These are phyloP conservation scores for Myathropa florea DNA, from an alignment of 2,888 invertebrate species.

Conservation along the genomic window DNA sequence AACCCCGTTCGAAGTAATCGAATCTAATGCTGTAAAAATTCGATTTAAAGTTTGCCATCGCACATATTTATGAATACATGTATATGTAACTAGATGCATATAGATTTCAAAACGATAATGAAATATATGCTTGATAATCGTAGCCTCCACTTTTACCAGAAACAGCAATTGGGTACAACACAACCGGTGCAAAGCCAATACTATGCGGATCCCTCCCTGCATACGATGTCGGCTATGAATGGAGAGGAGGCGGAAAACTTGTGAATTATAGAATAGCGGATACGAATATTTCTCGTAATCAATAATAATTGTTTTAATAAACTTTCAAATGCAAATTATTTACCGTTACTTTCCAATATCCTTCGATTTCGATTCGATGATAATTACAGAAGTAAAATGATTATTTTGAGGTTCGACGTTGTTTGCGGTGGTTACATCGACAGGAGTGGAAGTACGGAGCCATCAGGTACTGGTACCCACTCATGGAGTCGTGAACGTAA, in stretches of 20 bases:
- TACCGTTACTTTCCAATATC: constrained; percentile 70
- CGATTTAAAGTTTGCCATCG: constrained; percentile 65
- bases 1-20: constrained; percentile 29
- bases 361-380: constrained; percentile 68
- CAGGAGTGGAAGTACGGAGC: neutral
- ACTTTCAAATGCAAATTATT: constrained; percentile 71
- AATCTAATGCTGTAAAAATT: constrained; percentile 66
- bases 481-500: constrained; percentile 55
- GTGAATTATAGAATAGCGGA: constrained; percentile 68
- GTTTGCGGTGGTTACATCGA: constrained; percentile 28
- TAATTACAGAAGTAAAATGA: constrained; percentile 70
- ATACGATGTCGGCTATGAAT: neutral
- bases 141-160: constrained; percentile 43
- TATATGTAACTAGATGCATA: too few relatives aligned
- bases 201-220: constrained; percentile 14
- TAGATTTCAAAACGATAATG: constrained; percentile 47
- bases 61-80: constrained; percentile 39
- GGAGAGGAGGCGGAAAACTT: constrained; percentile 26
- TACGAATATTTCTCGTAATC: constrained; percentile 71
- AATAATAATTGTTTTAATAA: constrained; percentile 71
- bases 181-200: constrained; percentile 13
- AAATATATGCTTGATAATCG: constrained; percentile 61
- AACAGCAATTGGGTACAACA: constrained; percentile 52
- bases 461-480: constrained; percentile 28
- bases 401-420: constrained; percentile 67